phyloP scores from a whole-genome alignment of 2,797 vertebrate species.

The Geotrypetes seraphini region DNA sequence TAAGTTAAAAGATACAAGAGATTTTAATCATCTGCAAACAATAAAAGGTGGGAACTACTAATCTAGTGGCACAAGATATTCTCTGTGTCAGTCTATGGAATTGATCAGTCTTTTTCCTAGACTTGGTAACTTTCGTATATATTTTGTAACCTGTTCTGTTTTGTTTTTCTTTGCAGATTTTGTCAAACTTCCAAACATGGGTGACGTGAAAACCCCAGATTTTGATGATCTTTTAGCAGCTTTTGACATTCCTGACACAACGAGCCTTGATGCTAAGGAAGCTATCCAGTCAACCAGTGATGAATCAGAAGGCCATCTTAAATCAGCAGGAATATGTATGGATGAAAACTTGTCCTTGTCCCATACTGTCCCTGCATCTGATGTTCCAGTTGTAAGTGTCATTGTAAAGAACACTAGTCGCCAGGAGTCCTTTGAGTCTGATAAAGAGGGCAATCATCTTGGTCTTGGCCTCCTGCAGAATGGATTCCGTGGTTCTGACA shows the following conservation, averaged over 20 bases:
- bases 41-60: too few species aligned
- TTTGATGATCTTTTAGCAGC: slow-evolving; percentile 96
- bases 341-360: slow-evolving; percentile 62
- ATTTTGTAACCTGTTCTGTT: too few species aligned
- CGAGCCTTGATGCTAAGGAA: slow-evolving; percentile 90
- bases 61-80: too few species aligned
- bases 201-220: slow-evolving; percentile 98
- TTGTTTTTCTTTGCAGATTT: slow-evolving; percentile 34
- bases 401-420: slow-evolving; percentile 93
- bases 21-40: too few species aligned
- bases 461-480: slow-evolving; percentile 68
- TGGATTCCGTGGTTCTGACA: slow-evolving; percentile 66
- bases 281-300: slow-evolving; percentile 74
- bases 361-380: slow-evolving; percentile 56
- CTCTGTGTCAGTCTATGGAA: too few species aligned
- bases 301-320: slow-evolving; percentile 74
- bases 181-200: slow-evolving; percentile 73
- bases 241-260: slow-evolving; percentile 95
- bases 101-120: too few species aligned
- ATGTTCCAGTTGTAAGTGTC: slow-evolving; percentile 81
- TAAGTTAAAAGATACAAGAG: too few species aligned
- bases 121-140: too few species aligned
- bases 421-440: slow-evolving; percentile 74
- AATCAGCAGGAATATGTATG: slow-evolving; percentile 70
- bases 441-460: slow-evolving; percentile 63